These are phyloP conservation scores for Papilio protenor DNA, from an alignment of 2,888 invertebrate genomes.

Conservation along the genomic window DNA sequence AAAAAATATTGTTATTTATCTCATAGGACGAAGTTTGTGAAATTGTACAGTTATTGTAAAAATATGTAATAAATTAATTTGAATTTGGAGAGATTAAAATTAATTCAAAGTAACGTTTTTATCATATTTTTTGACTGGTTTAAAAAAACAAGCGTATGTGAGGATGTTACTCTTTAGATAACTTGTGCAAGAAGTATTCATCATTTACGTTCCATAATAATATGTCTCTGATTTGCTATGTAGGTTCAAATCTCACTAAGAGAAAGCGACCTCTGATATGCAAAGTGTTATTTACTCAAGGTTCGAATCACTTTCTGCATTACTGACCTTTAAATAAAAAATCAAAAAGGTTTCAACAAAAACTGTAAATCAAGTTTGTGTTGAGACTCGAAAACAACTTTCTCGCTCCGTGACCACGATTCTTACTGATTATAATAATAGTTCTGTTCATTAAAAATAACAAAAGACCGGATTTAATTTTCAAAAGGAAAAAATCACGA, in stretches of 20 bases:
- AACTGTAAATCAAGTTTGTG: neutral
- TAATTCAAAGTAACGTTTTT: too few relatives aligned
- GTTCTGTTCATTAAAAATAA: neutral
- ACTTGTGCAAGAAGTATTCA: too few relatives aligned
- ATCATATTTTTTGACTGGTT: too few relatives aligned
- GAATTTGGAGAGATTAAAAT: too few relatives aligned
- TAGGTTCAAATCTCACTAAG: neutral
- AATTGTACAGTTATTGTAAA: too few relatives aligned
- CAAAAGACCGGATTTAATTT: neutral
- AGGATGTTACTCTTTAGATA: too few relatives aligned
- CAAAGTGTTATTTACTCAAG: neutral
- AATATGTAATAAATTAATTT: too few relatives aligned
- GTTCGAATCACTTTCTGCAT: neutral
- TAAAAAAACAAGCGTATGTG: too few relatives aligned
- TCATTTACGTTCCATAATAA: neutral
- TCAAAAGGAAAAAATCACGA: neutral
- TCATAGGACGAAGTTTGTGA: too few relatives aligned
- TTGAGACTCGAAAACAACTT: neutral
- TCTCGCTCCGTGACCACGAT: slow-evolving; percentile 3
- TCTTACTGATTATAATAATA: neutral
- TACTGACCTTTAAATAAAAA: neutral
- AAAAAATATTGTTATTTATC: too few relatives aligned
- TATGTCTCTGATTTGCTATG: neutral
- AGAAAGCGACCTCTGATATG: neutral
- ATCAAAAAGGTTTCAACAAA: neutral